phyloP scores from a whole-genome alignment of 2,113 vertebrate species.

The Sorex araneus region DNA sequence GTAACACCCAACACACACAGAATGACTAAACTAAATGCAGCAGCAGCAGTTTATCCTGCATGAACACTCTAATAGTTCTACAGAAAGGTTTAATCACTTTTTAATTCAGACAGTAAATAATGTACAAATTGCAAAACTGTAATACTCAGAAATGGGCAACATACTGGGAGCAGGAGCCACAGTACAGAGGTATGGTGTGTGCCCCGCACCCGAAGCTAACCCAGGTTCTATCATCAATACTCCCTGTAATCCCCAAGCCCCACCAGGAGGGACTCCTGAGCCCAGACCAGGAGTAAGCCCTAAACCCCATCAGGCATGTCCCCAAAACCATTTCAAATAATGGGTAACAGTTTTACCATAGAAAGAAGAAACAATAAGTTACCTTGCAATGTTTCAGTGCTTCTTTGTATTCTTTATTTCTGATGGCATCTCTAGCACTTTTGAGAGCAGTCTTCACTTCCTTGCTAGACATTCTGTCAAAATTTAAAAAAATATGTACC shows the following conservation, averaged over 20 bases:
- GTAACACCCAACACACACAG: too few relatives aligned
- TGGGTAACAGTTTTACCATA: neutral
- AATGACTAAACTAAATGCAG: slow-evolving; percentile 19
- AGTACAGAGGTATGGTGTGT: too few relatives aligned
- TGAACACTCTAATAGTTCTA: neutral
- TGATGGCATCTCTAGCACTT: slow-evolving; percentile 97
- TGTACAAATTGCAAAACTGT: neutral
- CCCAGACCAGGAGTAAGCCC: too few relatives aligned
- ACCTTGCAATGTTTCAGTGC: slow-evolving; percentile 99
- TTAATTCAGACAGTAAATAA: slow-evolving; percentile 15
- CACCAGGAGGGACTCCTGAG: too few relatives aligned
- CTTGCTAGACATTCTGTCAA: slow-evolving; percentile 94
- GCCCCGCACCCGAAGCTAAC: too few relatives aligned
- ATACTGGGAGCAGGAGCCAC: neutral
- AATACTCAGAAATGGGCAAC: neutral
- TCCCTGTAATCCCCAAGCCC: too few relatives aligned
- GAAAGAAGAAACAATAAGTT: slow-evolving; percentile 72
- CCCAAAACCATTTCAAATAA: too few relatives aligned
- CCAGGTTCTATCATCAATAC: too few relatives aligned
- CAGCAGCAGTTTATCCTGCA: neutral
- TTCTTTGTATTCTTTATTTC: slow-evolving; percentile 98
- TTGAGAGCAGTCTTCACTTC: slow-evolving; percentile 96
- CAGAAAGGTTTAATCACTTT: neutral
- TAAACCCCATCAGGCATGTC: too few relatives aligned
- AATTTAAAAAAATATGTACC: neutral